These are phyloP conservation scores for Telenomus remus DNA, from an alignment of 1,140 invertebrate species.

Conservation along the genomic window DNA sequence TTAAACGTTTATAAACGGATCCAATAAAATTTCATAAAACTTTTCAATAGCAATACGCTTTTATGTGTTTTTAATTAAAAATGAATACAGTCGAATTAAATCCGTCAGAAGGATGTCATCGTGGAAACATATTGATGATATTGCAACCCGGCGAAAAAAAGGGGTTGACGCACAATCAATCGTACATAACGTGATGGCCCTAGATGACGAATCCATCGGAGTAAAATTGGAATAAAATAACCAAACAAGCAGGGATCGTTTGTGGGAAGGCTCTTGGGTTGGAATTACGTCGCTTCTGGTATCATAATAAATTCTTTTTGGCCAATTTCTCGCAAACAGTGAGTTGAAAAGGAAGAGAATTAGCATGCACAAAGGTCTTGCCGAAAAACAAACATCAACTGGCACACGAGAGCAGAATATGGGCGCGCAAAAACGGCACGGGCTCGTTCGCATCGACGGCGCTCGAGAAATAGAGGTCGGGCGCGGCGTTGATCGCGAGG, in stretches of 20 bases:
- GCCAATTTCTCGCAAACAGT: too few relatives aligned
- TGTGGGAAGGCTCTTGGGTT: too few relatives aligned
- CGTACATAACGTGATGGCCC: not conserved
- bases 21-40: not conserved
- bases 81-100: not conserved
- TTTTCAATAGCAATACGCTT: not conserved
- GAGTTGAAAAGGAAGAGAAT: too few relatives aligned
- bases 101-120: slow-evolving; percentile 1
- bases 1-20: not conserved
- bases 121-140: slow-evolving; percentile 13
- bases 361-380: too few relatives aligned
- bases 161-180: not conserved
- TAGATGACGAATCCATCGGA: too few relatives aligned
- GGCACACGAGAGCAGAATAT: too few relatives aligned
- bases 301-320: too few relatives aligned
- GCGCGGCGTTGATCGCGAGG: slow-evolving; percentile 29
- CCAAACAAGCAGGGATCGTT: too few relatives aligned
- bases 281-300: too few relatives aligned
- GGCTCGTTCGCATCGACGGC: slow-evolving; percentile 38
- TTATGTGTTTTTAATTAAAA: not conserved
- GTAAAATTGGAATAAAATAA: too few relatives aligned
- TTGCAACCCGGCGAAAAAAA: not conserved
- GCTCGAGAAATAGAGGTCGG: slow-evolving; percentile 36
- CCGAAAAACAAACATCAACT: too few relatives aligned
- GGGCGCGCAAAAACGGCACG: slow-evolving; percentile 23